These are phyloP conservation scores for Microcebus tavaratra DNA, from an alignment of 2,113 vertebrate species.

Conservation along the genomic window DNA sequence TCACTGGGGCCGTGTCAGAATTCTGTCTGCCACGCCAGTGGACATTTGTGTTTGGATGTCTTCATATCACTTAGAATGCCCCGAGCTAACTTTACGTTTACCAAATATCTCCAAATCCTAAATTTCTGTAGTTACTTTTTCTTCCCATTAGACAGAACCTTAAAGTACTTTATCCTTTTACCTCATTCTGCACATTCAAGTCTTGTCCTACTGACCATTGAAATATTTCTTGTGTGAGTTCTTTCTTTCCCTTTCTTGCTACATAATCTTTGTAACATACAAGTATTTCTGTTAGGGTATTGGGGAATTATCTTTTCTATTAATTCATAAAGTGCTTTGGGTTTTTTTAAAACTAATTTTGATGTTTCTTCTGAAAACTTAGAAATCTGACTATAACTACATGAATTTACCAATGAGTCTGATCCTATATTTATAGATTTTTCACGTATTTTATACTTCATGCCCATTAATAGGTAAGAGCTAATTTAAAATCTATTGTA, in stretches of 20 bases:
- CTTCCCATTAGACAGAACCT: neutral
- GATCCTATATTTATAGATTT: neutral
- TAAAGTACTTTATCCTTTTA: neutral
- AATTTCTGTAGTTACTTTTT: neutral
- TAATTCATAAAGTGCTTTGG: neutral
- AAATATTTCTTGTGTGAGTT: neutral
- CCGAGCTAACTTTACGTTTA: neutral
- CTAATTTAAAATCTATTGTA: neutral
- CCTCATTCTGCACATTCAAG: neutral
- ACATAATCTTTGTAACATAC: neutral
- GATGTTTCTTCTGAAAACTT: neutral
- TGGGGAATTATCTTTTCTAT: neutral
- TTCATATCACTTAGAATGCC: neutral
- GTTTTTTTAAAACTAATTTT: neutral
- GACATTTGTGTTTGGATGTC: neutral
- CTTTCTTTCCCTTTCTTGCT: neutral
- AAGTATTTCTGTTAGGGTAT: neutral
- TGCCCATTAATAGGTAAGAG: neutral
- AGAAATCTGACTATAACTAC: neutral
- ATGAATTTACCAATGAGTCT: neutral
- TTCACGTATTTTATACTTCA: neutral
- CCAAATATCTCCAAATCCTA: neutral
- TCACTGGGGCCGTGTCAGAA: neutral
- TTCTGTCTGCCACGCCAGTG: neutral
- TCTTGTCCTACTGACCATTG: neutral